A percentile compares a stretch with the other conserved stretches of the same genome.
Conservation (phyloP, 2,888 invertebrate species). For the Caenorhabditis angaria region DNA sequence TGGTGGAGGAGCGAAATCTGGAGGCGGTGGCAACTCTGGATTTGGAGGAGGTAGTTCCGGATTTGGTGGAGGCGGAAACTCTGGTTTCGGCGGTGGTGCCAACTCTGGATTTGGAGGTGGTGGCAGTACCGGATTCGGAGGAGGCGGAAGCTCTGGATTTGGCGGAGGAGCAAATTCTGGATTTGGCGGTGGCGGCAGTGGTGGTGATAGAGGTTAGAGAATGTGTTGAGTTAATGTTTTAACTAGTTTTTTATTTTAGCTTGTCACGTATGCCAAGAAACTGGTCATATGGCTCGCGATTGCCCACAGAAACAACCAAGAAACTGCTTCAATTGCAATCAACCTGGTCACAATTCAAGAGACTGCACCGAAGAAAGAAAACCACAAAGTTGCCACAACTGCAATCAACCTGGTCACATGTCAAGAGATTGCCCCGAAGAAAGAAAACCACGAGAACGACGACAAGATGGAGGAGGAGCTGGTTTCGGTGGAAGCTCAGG, state of each 20-base stretch:
- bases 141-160: no score
- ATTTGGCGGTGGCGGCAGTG: not conserved
- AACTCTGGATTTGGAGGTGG: slow-evolving; percentile 13
- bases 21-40: not conserved
- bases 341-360: slow-evolving; percentile 13
- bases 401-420: slow-evolving; percentile 40
- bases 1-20: not conserved
- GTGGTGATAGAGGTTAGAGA: not conserved
- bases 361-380: slow-evolving; percentile 26
- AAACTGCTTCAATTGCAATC: slow-evolving; percentile 22
- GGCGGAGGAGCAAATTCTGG: no score
- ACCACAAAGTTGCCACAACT: slow-evolving; percentile 38
- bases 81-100: slow-evolving; percentile 13
- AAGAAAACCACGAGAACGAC: slow-evolving; percentile 19
- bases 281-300: no score
- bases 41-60: not conserved
- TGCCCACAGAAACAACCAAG: no score
- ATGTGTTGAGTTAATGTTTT: not conserved
- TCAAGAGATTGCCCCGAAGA: slow-evolving; percentile 36
- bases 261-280: slow-evolving; percentile 8
- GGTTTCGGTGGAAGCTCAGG: slow-evolving; percentile 10
- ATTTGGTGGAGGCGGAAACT: not conserved
- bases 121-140: not conserved
- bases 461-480: slow-evolving; percentile 11
- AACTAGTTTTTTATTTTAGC: slow-evolving; percentile 15